phyloP scores from a whole-genome alignment of 2,113 vertebrate genomes.

The Cariama cristata region DNA sequence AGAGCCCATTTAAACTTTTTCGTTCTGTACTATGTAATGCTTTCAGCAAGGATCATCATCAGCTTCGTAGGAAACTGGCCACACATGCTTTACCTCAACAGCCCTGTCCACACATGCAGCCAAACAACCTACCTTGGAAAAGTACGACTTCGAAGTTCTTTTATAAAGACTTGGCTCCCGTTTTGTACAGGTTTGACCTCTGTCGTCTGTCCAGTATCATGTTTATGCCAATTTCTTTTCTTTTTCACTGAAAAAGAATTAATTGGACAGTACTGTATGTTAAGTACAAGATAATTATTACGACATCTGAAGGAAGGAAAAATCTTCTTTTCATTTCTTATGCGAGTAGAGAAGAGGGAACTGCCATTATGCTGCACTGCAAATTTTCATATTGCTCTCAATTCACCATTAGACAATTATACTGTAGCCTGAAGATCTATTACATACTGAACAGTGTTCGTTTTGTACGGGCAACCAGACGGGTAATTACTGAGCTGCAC shows the following conservation, averaged over 20 bases:
- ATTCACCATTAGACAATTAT: neutral
- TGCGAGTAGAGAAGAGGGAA: neutral
- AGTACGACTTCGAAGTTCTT: constrained; percentile 93
- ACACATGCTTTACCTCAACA: neutral
- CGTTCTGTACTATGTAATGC: accelerated
- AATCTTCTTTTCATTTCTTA: neutral
- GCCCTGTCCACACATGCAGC: accelerated
- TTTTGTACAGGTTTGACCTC: constrained; percentile 96
- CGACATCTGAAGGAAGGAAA: neutral
- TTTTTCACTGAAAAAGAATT: constrained; percentile 88
- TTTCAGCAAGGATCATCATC: neutral
- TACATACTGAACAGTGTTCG: neutral
- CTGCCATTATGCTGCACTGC: neutral
- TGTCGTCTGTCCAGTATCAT: constrained; percentile 88
- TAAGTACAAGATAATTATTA: neutral
- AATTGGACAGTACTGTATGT: neutral
- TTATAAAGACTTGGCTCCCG: constrained; percentile 97
- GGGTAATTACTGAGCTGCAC: constrained; percentile 30
- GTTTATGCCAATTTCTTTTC: constrained; percentile 96
- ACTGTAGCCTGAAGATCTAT: constrained; percentile 14
- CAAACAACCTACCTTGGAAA: constrained; percentile 89
- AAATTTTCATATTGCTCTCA: neutral
- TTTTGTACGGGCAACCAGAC: constrained; percentile 8
- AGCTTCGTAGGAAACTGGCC: neutral
- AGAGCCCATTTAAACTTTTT: neutral